Evolutionary conservation across 2,797 vertebrate genomes (phyloP).

Genomic region (Taenioides sp.): DNA sequence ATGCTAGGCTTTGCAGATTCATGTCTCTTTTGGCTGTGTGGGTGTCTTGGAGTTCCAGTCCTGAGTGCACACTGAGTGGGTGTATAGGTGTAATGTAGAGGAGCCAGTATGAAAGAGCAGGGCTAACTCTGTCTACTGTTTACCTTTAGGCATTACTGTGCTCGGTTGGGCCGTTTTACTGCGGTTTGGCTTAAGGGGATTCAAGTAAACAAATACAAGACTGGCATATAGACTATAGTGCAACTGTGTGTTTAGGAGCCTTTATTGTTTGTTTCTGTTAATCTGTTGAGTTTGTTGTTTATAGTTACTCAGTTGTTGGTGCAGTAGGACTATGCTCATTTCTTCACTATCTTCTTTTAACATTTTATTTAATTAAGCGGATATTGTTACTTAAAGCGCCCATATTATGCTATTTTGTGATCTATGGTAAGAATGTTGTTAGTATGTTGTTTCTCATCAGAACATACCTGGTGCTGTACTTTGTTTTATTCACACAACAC

Average conservation of each 20-base stretch:
- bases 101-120: conserved; percentile 39
- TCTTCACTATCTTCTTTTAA: too few species aligned
- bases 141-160: conserved; percentile 61
- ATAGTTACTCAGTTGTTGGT: background rate
- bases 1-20: conserved; percentile 19
- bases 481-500: too few species aligned
- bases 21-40: conserved; percentile 46
- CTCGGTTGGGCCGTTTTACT: conserved; percentile 40
- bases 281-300: background rate
- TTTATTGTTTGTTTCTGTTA: conserved; percentile 7
- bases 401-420: too few species aligned
- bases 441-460: too few species aligned
- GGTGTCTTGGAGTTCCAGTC: conserved; percentile 50
- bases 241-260: conserved; percentile 9
- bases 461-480: too few species aligned
- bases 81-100: conserved; percentile 51
- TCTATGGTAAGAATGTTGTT: too few species aligned
- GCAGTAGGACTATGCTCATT: background rate
- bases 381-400: too few species aligned
- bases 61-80: conserved; percentile 33
- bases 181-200: conserved; percentile 27
- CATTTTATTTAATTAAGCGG: too few species aligned
- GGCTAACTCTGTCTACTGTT: conserved; percentile 50
- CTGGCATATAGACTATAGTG: conserved; percentile 20
- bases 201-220: conserved; percentile 45